These are phyloP conservation scores for Xenopus petersii DNA, from an alignment of 2,797 vertebrate genomes.

Conservation along the genomic window DNA sequence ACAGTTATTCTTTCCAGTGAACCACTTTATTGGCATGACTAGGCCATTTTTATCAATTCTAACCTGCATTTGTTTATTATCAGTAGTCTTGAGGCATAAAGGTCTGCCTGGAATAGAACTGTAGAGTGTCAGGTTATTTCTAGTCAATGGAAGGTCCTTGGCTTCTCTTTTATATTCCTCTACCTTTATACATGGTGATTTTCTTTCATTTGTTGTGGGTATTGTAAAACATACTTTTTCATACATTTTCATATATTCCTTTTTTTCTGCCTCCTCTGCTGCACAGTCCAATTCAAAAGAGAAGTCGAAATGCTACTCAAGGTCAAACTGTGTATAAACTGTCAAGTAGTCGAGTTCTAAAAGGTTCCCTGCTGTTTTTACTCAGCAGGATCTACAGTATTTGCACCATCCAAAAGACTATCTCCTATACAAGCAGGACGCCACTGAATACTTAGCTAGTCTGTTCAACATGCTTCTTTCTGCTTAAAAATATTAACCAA, in stretches of 20 bases:
- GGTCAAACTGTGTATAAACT: conserved; percentile 35
- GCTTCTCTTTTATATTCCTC: neutral
- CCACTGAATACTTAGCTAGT: conserved; percentile 8
- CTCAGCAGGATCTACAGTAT: conserved; percentile 18
- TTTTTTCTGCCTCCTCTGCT: neutral
- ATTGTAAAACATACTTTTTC: conserved; percentile 3
- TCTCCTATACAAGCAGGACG: conserved; percentile 21
- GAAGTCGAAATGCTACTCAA: conserved; percentile 40
- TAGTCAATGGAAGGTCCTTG: conserved; percentile 20
- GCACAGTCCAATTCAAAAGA: conserved; percentile 24
- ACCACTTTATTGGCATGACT: neutral
- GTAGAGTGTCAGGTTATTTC: neutral
- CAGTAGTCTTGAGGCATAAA: neutral
- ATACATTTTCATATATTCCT: neutral
- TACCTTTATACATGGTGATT: conserved; percentile 5
- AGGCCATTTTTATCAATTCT: conserved; percentile 1
- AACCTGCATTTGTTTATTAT: neutral
- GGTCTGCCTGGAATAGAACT: neutral
- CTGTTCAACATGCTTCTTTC: conserved; percentile 18
- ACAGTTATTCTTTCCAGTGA: neutral
- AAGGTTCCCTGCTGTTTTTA: conserved; percentile 31
- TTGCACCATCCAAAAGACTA: conserved; percentile 16
- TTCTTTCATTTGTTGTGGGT: neutral
- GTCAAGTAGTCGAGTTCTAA: conserved; percentile 35
- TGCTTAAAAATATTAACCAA: too few species aligned